Evolutionary conservation across 2,113 vertebrate species (phyloP), one percentile per base, ranked within the genome.

Genomic region (Cyanistes caeruleus): DNA sequence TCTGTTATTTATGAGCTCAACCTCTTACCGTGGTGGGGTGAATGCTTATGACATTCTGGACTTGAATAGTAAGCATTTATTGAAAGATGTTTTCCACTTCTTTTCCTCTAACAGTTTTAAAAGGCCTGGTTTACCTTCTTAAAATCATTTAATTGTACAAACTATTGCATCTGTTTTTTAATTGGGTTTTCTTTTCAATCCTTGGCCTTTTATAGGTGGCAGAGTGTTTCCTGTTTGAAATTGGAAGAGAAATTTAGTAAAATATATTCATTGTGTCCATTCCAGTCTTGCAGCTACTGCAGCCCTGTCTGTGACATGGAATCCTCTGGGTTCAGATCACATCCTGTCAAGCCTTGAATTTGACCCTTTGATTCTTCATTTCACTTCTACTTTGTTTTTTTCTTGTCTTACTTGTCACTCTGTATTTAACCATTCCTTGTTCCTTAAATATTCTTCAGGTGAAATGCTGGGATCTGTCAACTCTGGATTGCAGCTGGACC

Each of bases 401-500:
- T 20, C 10, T 62, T 59, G 10, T 86, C 70, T 49, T 41, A 23
- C 30, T 25, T 46, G 7, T 92, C 67, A 52, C 33, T 87, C 25
- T 75, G 13, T 22, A 11, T 69, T 75, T 83, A 87, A 91, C 15
- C 13, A 19, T 77, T 60, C 60, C 22, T 90, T 62, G 5, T 85
- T 62, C 69, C 31, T 28, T 41, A 28, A 85, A 48, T 74, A 28
- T 37, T 80, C 52, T 90, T 21, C 97, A 99, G 99, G 98, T 99
- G 51, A 99, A 99, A 68, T 99, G 99, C 93, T 99, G 99, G 99
- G 99, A 99, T 95, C 93, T 99, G 74, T 87, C 89, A 13, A 98
- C 98, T 58, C 98, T 99, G 51, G 98, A 99, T 12, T 99, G 99
- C 94, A 98, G 98, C 91, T 99, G 99, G 99, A 99, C 99, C 16